These are phyloP conservation scores for Tychaedon coryphoeus DNA, from an alignment of 2,113 vertebrate species.

Conservation along the genomic window DNA sequence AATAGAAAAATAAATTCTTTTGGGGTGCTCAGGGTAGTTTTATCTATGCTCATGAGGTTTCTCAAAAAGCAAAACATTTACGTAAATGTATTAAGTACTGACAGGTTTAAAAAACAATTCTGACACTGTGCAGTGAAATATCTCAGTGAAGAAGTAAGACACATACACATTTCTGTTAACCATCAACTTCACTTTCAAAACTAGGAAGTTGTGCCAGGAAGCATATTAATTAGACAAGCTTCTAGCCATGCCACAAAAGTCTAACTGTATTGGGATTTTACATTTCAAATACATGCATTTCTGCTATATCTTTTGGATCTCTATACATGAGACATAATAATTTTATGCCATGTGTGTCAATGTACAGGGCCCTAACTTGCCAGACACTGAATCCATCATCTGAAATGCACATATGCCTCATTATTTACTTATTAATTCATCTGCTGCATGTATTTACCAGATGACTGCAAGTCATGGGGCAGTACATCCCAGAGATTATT, in stretches of 20 bases:
- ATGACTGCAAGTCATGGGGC: background rate
- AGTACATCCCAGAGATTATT: background rate
- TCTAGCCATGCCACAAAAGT: background rate
- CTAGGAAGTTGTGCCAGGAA: background rate
- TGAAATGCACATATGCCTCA: background rate
- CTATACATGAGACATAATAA: background rate
- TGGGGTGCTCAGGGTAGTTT: background rate
- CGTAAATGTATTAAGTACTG: background rate
- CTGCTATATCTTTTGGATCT: background rate
- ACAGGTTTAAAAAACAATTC: constrained; percentile 28
- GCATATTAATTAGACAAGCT: background rate
- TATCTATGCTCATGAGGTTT: background rate
- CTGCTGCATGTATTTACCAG: background rate
- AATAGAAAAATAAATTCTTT: background rate
- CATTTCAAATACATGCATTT: background rate
- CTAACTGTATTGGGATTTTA: background rate
- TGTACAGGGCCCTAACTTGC: background rate
- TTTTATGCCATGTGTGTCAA: background rate
- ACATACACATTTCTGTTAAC: background rate
- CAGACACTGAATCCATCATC: background rate
- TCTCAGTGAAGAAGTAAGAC: background rate
- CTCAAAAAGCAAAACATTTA: background rate
- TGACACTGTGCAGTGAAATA: constrained; percentile 23
- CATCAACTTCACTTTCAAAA: constrained; percentile 5
- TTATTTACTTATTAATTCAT: background rate